Evolutionary conservation across 2,797 vertebrate genomes (phyloP), one percentile per base, ranked within the genome.

Genomic region (Periparus ater): DNA sequence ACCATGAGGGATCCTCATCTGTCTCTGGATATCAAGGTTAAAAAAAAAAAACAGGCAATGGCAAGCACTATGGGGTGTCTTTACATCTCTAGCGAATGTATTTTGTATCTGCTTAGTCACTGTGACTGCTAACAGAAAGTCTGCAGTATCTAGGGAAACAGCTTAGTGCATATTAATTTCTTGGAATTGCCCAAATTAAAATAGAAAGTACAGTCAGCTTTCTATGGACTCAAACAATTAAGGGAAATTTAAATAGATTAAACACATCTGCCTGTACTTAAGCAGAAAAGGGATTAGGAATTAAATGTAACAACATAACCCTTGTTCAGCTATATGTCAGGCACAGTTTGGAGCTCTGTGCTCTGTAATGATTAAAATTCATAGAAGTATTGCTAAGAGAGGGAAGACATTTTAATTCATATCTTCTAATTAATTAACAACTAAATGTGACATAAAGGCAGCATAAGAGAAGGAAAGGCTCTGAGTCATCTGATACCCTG

Each of bases 131-230:
- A 25, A 34, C 42, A 65, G 50, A 58, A 40, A 93, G 40, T 23
- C 85, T 95, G 61, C 54, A 44, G 4, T 83, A 94, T 77, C 84
- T 62, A 23, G 32, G 74, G 78, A 85, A 92, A 58, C 65, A 92
- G 65, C 57, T 88, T 58, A 83, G 47, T 55, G 71, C 65, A 6
- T 91, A 55, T 48, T 81, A 66, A 68, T 71, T 90, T 85, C 36
- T 75, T 66, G 62, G 40, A 93, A 61, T 44, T 3, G 4, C 58
- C n/a, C 45, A 47, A 76, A 89, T 89, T 54, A 77, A 91, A 91
- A 58, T 38, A 80, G 73, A 77, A 88, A 89, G 51, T 74, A 57
- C 57, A 60, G 13, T 44, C 74, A 34, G 32, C 83, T 83, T 89
- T 80, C 72, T 85, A 2, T 53, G 34, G 72, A 47, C 60, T 85